phyloP scores from a whole-genome alignment of 2,888 invertebrate genomes.

The Hyposoter dolosus region DNA sequence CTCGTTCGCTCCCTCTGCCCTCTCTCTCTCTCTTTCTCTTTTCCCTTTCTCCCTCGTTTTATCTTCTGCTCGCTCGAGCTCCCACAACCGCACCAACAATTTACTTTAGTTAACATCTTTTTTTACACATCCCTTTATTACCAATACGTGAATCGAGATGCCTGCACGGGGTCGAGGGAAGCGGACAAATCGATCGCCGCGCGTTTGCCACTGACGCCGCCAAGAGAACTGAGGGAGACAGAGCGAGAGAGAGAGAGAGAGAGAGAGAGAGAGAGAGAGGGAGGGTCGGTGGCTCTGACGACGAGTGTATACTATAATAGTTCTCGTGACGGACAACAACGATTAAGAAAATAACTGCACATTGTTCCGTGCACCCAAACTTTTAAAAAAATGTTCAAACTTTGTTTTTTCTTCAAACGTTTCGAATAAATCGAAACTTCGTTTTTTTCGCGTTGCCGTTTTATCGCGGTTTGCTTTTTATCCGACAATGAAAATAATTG shows the following conservation, averaged over 20 bases:
- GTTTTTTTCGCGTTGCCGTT: too few relatives aligned
- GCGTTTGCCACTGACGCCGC: conserved; percentile 55
- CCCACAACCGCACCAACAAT: conserved; percentile 39
- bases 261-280: conserved; percentile 8
- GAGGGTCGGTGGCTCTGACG: conserved; percentile 28
- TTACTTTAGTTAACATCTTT: conserved; percentile 33
- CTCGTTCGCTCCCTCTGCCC: neutral
- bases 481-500: neutral
- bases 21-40: conserved; percentile 19
- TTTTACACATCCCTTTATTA: conserved; percentile 33
- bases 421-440: neutral
- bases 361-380: neutral
- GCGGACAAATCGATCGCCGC: conserved; percentile 61
- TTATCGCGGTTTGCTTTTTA: too few relatives aligned
- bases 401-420: neutral
- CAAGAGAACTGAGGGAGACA: conserved; percentile 51
- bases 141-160: conserved; percentile 61
- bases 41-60: neutral
- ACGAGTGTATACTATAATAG: conserved; percentile 26
- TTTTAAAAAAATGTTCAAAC: neutral
- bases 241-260: conserved; percentile 27
- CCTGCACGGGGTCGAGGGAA: conserved; percentile 30
- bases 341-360: conserved; percentile 20
- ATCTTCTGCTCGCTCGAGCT: conserved; percentile 56
- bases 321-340: conserved; percentile 40